Base-by-base conservation (phyloP, 2,797 vertebrate species). In the Zalophus californianus region DNA sequence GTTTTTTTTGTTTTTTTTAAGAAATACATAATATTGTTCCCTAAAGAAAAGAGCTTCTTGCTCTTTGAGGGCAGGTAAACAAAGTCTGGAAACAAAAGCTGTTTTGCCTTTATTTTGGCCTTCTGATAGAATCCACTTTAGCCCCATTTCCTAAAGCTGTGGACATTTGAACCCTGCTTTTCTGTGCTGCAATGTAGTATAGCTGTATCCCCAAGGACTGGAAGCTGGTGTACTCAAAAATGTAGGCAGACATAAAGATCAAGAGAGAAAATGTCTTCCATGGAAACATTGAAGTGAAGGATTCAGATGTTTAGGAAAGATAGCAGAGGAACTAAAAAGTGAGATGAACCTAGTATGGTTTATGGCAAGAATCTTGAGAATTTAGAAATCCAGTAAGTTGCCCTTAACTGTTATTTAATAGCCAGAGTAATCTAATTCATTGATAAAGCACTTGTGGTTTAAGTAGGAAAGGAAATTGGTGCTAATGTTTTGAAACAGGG, bases 391-490 rank as follows among this genome's bases (percentile, higher is more conserved):
- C 10, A 44, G 0, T 90, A 66, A 82, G 66, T 68, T 35, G 66
- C 66, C n/a, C 66, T 70, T 86, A 64, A 58, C 58, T 86, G 4
- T 60, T 92, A 50, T 11, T 54, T 92, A 86, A 88, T 97, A 89
- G 27, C 23, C 44, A 83, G 50, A 86, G 29, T 48, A 90, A 41
- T 88, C n/a, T 78, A 92, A 85, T 72, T 94, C 9, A 52, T 87
- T 92, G 72, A 60, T 66, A 84, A 86, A 75, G 10, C 66, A 73
- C 20, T 77, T 92, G 32, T 86, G 27, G 18, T 48, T 94, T 96
- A 90, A 92, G 78, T 92, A 86, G 91, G 56, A 52, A 92, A 79
- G 70, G 35, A 97, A 96, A 60, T 66, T 41, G 35, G 8, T 86
- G 72, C 29, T 73, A 84, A 68, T 85, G 48, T 80, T 96, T 95